Evolutionary conservation across 2,888 invertebrate species (phyloP).

Genomic region (Amphipyra berbera): DNA sequence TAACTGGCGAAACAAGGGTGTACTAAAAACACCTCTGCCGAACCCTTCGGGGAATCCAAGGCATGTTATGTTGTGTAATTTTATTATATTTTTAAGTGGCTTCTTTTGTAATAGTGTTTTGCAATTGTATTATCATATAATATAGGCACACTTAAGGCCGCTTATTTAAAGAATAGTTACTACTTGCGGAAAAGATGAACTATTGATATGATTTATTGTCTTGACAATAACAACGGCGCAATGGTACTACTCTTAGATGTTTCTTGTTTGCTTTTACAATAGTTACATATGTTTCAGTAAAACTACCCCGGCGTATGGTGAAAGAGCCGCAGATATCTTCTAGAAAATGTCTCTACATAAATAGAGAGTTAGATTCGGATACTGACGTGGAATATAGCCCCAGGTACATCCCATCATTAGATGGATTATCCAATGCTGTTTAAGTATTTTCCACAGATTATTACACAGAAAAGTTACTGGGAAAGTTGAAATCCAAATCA

Average conservation of each 20-base stretch:
- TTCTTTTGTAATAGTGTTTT: no score
- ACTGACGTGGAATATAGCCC: conserved; percentile 81
- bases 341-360: conserved; percentile 75
- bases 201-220: neutral
- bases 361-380: conserved; percentile 81
- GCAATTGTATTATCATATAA: no score
- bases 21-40: no score
- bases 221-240: neutral
- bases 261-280: neutral
- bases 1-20: no score
- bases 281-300: conserved; percentile 41
- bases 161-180: no score
- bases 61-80: no score
- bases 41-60: no score
- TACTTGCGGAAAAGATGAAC: neutral
- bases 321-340: conserved; percentile 79
- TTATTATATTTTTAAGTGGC: no score
- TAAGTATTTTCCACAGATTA: no score
- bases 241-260: neutral
- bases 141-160: no score
- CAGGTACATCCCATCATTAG: conserved; percentile 64
- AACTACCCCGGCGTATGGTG: conserved; percentile 53
- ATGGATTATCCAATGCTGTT: neutral
- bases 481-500: no score
- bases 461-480: no score